Percentiles rank a stretch among this genome's conserved stretches.
phyloP scores from a whole-genome alignment of 2,888 invertebrate species.

The Anodontia alba region DNA sequence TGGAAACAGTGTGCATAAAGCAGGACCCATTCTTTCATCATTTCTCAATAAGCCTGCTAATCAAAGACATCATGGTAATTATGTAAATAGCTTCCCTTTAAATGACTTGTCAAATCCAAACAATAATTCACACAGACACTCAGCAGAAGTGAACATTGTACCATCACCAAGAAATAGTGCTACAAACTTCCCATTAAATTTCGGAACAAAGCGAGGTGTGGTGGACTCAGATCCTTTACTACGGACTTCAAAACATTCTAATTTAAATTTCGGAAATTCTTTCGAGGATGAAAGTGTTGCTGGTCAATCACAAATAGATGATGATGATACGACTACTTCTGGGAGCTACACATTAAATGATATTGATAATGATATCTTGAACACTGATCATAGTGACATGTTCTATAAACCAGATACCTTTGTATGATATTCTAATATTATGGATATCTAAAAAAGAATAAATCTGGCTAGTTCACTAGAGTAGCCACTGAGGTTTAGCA shows the following conservation, averaged over 20 bases:
- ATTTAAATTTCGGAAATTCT: constrained; percentile 50
- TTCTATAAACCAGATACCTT: constrained; percentile 64
- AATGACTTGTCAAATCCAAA: constrained; percentile 61
- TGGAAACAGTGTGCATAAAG: constrained; percentile 56
- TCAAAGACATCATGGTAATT: constrained; percentile 37
- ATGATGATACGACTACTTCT: constrained; percentile 79
- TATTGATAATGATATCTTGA: constrained; percentile 63
- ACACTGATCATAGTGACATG: constrained; percentile 52
- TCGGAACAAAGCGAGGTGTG: constrained; percentile 28
- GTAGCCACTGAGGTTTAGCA: no score
- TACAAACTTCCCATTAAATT: constrained; percentile 24
- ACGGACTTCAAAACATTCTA: constrained; percentile 52
- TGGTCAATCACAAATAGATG: constrained; percentile 64
- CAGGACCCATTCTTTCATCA: constrained; percentile 53
- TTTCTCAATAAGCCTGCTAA: constrained; percentile 36
- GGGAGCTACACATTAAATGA: constrained; percentile 78
- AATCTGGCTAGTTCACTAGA: no score
- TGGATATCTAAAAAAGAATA: no score
- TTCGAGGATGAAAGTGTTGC: constrained; percentile 49
- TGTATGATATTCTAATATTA: constrained; percentile 37
- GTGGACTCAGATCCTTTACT: constrained; percentile 45
- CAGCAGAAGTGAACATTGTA: constrained; percentile 28
- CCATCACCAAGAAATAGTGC: constrained; percentile 26
- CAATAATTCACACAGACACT: constrained; percentile 37
- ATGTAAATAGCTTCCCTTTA: constrained; percentile 38